These are phyloP conservation scores for Tetrax tetrax DNA, from an alignment of 2,113 vertebrate species.

Conservation along the genomic window DNA sequence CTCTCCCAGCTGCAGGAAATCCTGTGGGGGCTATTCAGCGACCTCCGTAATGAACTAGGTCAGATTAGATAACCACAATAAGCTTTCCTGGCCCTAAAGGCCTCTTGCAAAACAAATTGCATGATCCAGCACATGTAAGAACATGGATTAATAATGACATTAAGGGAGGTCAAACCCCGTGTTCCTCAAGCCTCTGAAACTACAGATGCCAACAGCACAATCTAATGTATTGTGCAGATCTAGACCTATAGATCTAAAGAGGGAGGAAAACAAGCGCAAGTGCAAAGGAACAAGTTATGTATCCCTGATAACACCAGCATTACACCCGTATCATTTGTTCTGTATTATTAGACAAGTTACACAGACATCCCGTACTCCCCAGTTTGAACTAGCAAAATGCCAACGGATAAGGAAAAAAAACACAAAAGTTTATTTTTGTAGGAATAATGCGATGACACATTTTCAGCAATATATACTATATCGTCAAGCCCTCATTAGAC, in stretches of 20 bases:
- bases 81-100: slow-evolving; percentile 30
- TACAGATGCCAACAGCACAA: not conserved
- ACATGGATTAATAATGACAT: slow-evolving; percentile 32
- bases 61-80: slow-evolving; percentile 60
- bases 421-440: slow-evolving; percentile 62
- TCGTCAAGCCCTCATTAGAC: slow-evolving; percentile 56
- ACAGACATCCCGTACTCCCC: slow-evolving; percentile 24
- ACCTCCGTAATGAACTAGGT: slow-evolving; percentile 45
- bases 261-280: not conserved
- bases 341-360: slow-evolving; percentile 49
- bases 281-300: not conserved
- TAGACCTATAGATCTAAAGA: not conserved
- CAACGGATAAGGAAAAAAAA: slow-evolving; percentile 9
- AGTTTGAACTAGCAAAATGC: slow-evolving; percentile 66
- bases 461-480: slow-evolving; percentile 69
- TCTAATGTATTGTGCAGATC: not conserved
- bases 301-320: not conserved
- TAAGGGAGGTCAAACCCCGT: not conserved
- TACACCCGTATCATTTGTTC: slow-evolving; percentile 11
- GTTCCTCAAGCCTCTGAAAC: slow-evolving; percentile 10
- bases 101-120: slow-evolving; percentile 44
- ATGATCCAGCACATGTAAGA: slow-evolving; percentile 33
- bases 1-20: slow-evolving; percentile 56
- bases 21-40: slow-evolving; percentile 19
- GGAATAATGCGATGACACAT: slow-evolving; percentile 66